Base-by-base conservation (phyloP, 2,113 vertebrate species). In the Cyprinodon brontotheroides region DNA sequence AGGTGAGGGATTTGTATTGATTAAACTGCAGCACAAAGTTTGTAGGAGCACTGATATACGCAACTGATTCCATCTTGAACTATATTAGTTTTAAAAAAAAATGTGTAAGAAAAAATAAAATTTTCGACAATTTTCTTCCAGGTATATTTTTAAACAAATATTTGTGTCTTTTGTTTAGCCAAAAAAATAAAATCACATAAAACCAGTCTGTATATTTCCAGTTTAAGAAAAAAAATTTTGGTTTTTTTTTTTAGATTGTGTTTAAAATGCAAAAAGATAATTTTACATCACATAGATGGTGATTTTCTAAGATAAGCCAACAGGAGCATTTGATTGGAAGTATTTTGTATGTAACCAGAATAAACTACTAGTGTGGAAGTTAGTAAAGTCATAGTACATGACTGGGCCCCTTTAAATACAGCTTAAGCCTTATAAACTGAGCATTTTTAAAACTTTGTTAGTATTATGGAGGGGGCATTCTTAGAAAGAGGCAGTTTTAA, bases 1-100 rank as follows among this genome's bases (percentile, higher is more conserved):
- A 80, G 79, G 60, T 37, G 69, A 74, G 45, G n/a, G 43, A 62
- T 50, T 82, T 79, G 71, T 76, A 82, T 29, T 38, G 9, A 4
- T 53, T 17, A 6, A 14, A 20, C 38, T 63, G 15, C 37, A 63
- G 15, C 12, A 7, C 12, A 61, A 14, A 65, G 20, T 65, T 5
- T 11, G 63, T 10, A 43, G 50, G n/a, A 9, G n/a, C 50, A 15
- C 20, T 9, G 1, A 15, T 57, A 2, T 45, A 2, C 43, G 9
- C 11, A 45, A 45, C 43, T 45, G 43, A 11, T 45, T 41, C 62
- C 14, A 20, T 8, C 61, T 64, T 3, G 14, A 40, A 40, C 14
- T 40, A 29, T 17, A 13, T 2, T 39, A 5, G 0, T 11, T 50
- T 36, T 0, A 41, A 40, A 40, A 38, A 59, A 59, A 22, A 59